Percentiles rank a stretch among this genome's conserved stretches.
Conservation (phyloP, 2,797 vertebrate species). For the Cygnus olor region DNA sequence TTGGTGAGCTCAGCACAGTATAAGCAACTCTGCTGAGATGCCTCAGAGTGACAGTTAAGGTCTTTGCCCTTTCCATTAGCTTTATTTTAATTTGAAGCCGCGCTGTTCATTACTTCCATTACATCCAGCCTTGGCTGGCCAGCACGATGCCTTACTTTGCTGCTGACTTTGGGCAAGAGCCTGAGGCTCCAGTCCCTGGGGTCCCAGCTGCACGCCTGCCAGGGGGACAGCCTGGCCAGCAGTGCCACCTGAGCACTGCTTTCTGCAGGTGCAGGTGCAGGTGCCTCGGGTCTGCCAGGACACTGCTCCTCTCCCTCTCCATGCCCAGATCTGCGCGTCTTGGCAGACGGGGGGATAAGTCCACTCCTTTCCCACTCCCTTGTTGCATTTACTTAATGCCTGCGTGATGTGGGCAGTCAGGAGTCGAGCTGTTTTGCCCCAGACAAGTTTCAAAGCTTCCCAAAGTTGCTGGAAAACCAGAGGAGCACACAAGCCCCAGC, state of each 20-base stretch:
- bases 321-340: not conserved
- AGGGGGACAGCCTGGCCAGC: not conserved
- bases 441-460: not conserved
- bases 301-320: accelerated
- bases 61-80: slow-evolving; percentile 64
- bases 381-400: not conserved
- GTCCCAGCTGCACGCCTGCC: accelerated
- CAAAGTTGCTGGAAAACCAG: not conserved
- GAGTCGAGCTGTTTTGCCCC: not conserved
- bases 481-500: not conserved
- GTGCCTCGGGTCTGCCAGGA: not conserved
- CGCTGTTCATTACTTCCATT: slow-evolving; percentile 17
- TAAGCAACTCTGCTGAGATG: not conserved
- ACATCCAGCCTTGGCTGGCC: not conserved
- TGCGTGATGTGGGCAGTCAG: not conserved
- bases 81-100: slow-evolving; percentile 41
- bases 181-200: not conserved
- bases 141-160: not conserved
- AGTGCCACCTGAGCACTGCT: not conserved
- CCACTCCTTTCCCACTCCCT: not conserved
- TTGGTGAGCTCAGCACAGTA: slow-evolving; percentile 62
- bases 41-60: slow-evolving; percentile 52
- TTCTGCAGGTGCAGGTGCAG: accelerated
- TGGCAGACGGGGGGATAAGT: accelerated
- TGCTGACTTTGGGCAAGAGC: not conserved